Conservation (phyloP, 2,888 invertebrate genomes). For the Trissoscelio sp. region DNA sequence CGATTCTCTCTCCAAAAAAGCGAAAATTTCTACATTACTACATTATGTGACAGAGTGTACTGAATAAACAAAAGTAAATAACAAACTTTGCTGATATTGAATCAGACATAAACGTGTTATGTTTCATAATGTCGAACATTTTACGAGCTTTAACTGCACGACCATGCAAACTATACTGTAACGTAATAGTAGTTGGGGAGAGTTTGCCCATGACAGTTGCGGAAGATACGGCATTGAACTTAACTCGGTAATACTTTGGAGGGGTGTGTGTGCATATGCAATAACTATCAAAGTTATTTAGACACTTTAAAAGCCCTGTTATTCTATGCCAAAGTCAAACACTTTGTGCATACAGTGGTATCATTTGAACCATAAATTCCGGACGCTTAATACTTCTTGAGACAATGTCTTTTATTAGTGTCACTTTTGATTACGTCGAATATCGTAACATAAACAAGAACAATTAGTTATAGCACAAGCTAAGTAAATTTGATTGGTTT, state of each 20-base stretch:
- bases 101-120: conserved; percentile 16
- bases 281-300: conserved; percentile 26
- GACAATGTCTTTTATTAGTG: too few relatives aligned
- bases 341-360: not conserved
- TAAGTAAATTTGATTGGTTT: too few relatives aligned
- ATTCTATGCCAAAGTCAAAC: conserved; percentile 15
- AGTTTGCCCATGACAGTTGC: conserved; percentile 72
- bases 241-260: conserved; percentile 79
- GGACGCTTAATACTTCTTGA: not conserved
- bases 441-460: too few relatives aligned
- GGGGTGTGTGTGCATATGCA: conserved; percentile 27
- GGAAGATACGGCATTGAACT: conserved; percentile 81
- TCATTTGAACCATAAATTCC: not conserved
- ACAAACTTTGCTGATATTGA: too few relatives aligned
- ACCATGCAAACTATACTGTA: conserved; percentile 26
- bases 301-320: conserved; percentile 22
- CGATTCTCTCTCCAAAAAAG: too few relatives aligned
- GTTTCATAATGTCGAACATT: conserved; percentile 22
- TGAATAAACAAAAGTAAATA: too few relatives aligned
- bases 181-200: conserved; percentile 45
- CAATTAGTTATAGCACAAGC: too few relatives aligned
- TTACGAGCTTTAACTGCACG: conserved; percentile 31
- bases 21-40: too few relatives aligned
- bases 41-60: too few relatives aligned
- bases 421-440: too few relatives aligned